Evolutionary conservation across 2,113 vertebrate species (phyloP), one percentile per base, ranked within the genome.

Genomic region (Sciurus niger): DNA sequence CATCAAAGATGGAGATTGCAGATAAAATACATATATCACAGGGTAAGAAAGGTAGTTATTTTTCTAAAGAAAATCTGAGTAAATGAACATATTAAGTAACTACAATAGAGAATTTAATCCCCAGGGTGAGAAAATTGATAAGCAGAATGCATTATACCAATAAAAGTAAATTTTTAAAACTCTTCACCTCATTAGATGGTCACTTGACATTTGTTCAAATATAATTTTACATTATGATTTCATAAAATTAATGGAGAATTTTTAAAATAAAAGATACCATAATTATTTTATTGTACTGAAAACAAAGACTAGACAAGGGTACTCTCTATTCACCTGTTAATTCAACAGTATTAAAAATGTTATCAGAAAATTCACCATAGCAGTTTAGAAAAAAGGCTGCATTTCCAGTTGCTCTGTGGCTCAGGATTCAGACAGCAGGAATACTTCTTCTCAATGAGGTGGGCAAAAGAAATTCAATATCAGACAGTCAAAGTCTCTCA

Each of bases 1-100:
- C 80, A 40, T 89, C 74, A 95, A 95, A 58, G 12, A 77, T 40
- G 28, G 40, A 67, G 9, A 74, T 6, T 84, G 20, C n/a, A 74
- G 43, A 80, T 43, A 70, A 88, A 84, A 93, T 46, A 48, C n/a
- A 55, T 24, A 65, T 70, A 70, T 84, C 87, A 40, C 34, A 53
- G 77, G 40, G 34, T 16, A 67, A 55, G 24, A 8, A 90, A 79
- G 22, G 12, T 74, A 30, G 60, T 63, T 63, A 73, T 60, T 40
- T 91, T 28, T 46, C 88, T 83, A 70, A 91, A 92, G 18, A 88
- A 89, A 95, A 93, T 88, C 16, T 83, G n/a, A 43, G 72, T 74
- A 78, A 84, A 70, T 28, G 8, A 96, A 65, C 12, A 78, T 73
- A 92, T 46, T 84, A 82, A 96, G 67, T 83, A 90, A 53, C 68